Percentiles rank a stretch among this genome's conserved stretches.
Evolutionary conservation across 1,140 invertebrate species (phyloP).

Genomic region (Dendroctonus ponderosae): DNA sequence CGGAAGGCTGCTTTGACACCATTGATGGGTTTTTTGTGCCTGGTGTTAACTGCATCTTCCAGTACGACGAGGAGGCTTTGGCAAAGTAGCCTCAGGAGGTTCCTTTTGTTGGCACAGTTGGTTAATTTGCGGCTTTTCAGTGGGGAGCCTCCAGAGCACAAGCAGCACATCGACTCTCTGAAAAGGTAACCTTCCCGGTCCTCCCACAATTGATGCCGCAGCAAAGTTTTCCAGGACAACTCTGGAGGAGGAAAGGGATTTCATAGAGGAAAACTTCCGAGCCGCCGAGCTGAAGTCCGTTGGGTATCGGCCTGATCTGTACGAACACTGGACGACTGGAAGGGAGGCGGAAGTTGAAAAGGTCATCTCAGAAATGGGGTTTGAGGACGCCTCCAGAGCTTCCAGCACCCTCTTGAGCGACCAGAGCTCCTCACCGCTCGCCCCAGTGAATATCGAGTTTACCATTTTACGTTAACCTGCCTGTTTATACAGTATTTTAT

Average conservation of each 20-base stretch:
- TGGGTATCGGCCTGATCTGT: constrained; percentile 17
- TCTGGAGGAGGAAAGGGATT: background rate
- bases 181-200: background rate
- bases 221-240: background rate
- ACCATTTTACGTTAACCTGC: background rate
- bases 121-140: background rate
- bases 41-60: constrained; percentile 18
- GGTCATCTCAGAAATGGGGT: background rate
- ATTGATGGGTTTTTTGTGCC: constrained; percentile 33
- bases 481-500: background rate
- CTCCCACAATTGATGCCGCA: background rate
- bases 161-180: background rate
- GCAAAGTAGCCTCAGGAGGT: background rate
- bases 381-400: background rate
- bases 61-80: constrained; percentile 20
- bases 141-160: background rate
- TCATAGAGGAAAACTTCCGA: constrained; percentile 26
- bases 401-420: background rate
- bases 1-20: constrained; percentile 31
- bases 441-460: too few species aligned
- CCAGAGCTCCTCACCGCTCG: background rate
- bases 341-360: constrained; percentile 11
- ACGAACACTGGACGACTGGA: constrained; percentile 30
- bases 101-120: background rate
- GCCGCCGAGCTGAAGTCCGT: constrained; percentile 5